Percentiles rank a stretch among this genome's conserved stretches.
Evolutionary conservation across 2,888 invertebrate species (phyloP).

Genomic region (Sturmia bella): DNA sequence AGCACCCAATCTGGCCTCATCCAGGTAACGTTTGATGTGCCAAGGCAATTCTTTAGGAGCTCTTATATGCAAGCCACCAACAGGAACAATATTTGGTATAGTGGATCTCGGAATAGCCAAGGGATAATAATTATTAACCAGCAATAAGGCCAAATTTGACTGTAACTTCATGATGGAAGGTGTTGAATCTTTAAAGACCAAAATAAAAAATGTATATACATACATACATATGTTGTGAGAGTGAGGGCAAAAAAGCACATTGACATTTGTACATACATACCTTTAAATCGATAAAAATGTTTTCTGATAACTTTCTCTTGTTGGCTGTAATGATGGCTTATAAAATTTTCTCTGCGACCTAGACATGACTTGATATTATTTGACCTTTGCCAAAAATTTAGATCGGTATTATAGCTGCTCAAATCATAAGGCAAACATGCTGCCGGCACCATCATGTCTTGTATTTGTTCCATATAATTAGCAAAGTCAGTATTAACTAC

Average conservation of each 20-base stretch:
- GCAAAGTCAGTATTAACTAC: slow-evolving; percentile 81
- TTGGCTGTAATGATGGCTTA: slow-evolving; percentile 76
- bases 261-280: slow-evolving; percentile 72
- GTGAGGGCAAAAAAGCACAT: too few species aligned
- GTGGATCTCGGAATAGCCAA: slow-evolving; percentile 82
- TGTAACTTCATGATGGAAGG: slow-evolving; percentile 80
- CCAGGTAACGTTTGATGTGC: slow-evolving; percentile 81
- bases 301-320: slow-evolving; percentile 79
- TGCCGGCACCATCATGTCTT: slow-evolving; percentile 82
- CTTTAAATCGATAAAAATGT: slow-evolving; percentile 75
- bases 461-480: slow-evolving; percentile 81
- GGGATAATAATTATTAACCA: slow-evolving; percentile 83
- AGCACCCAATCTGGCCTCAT: slow-evolving; percentile 81
- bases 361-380: slow-evolving; percentile 82
- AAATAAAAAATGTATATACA: not conserved
- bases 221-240: not conserved
- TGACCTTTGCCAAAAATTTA: slow-evolving; percentile 83
- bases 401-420: slow-evolving; percentile 76
- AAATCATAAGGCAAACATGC: slow-evolving; percentile 83
- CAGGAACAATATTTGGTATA: slow-evolving; percentile 82
- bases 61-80: slow-evolving; percentile 84
- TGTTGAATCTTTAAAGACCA: slow-evolving; percentile 49
- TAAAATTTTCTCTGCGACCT: slow-evolving; percentile 76
- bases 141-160: slow-evolving; percentile 81
- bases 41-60: slow-evolving; percentile 79